A percentile compares a stretch with the other conserved stretches of the same genome.
phyloP scores from a whole-genome alignment of 2,797 vertebrate species.

The Pelobates cultripes region DNA sequence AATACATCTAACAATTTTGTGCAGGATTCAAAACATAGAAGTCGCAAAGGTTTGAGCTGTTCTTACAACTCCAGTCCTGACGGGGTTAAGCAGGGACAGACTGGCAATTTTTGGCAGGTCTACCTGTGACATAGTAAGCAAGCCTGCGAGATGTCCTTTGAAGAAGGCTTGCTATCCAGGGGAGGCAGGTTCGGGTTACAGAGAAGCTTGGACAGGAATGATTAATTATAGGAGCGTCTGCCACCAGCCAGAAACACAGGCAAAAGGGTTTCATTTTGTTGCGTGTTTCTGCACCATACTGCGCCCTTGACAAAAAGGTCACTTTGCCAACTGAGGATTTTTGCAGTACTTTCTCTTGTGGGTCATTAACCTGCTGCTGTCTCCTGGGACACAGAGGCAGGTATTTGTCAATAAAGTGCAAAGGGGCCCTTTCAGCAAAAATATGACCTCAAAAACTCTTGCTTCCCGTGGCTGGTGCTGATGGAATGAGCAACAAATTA shows the following conservation, averaged over 20 bases:
- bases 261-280: conserved; percentile 45
- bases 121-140: conserved; percentile 38
- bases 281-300: conserved; percentile 33
- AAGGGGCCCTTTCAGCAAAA: too few species aligned
- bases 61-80: neutral
- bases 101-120: conserved; percentile 17
- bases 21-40: too few species aligned
- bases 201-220: conserved; percentile 54
- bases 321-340: conserved; percentile 34
- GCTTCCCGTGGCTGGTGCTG: too few species aligned
- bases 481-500: too few species aligned
- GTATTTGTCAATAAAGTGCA: conserved; percentile 6
- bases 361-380: conserved; percentile 10
- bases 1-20: too few species aligned
- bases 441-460: too few species aligned
- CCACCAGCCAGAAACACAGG: conserved; percentile 48
- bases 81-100: conserved; percentile 27
- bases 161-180: conserved; percentile 49
- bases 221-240: conserved; percentile 56
- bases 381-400: conserved; percentile 14
- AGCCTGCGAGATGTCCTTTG: conserved; percentile 46
- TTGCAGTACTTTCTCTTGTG: conserved; percentile 12
- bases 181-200: conserved; percentile 55
- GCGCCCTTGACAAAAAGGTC: conserved; percentile 44
- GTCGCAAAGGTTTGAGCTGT: too few species aligned